phyloP scores from a whole-genome alignment of 2,797 vertebrate genomes.

The Spinibarbus caldwelli region DNA sequence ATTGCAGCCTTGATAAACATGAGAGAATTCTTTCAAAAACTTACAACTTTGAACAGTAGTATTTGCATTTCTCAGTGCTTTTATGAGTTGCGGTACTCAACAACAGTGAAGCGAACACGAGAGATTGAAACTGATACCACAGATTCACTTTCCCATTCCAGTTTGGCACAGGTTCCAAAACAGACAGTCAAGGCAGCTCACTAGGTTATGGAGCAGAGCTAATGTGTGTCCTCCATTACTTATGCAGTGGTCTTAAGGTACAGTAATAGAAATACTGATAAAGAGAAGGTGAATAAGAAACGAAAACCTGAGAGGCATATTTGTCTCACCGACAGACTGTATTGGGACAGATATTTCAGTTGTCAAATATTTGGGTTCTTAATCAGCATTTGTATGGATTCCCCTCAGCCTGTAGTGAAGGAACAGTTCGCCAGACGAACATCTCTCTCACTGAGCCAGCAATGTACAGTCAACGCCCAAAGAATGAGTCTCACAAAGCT shows the following conservation, averaged over 20 bases:
- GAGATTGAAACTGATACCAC: constrained; percentile 3
- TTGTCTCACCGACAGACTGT: neutral
- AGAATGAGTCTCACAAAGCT: neutral
- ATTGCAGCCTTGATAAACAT: neutral
- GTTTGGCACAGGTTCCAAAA: neutral
- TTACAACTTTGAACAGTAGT: neutral
- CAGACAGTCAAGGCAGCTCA: neutral
- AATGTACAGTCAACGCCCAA: constrained; percentile 16
- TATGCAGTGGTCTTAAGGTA: neutral
- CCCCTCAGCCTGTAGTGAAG: neutral
- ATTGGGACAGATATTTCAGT: neutral
- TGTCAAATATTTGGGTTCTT: neutral
- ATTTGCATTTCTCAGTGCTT: neutral
- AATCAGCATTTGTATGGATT: constrained; percentile 17
- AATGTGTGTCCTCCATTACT: neutral
- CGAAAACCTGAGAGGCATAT: neutral
- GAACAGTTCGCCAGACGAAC: constrained; percentile 11
- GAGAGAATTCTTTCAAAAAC: neutral
- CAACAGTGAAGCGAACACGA: neutral
- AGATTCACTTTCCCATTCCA: neutral
- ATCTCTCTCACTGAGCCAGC: neutral
- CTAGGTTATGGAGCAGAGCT: neutral
- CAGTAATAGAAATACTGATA: neutral
- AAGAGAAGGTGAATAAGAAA: neutral
- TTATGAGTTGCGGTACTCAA: neutral